Evolutionary conservation across 2,113 vertebrate genomes (phyloP).

Genomic region (Elephas maximus): DNA sequence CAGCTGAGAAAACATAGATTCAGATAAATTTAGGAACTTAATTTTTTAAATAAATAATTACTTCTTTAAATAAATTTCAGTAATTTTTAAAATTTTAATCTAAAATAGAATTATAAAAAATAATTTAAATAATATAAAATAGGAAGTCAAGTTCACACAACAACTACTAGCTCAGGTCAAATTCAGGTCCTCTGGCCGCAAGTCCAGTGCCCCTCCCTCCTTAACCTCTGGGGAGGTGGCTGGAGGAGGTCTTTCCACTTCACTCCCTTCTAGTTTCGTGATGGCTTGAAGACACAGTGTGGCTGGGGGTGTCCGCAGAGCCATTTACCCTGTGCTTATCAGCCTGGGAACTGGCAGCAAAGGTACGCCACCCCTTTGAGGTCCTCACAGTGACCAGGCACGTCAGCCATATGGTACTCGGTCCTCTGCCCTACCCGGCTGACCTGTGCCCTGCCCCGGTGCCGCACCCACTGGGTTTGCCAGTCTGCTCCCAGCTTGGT

Average conservation of each 20-base stretch:
- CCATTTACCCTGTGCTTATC: background rate
- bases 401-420: no score
- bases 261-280: background rate
- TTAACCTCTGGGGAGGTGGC: no score
- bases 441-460: background rate
- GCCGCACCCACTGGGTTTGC: background rate
- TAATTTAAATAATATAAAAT: no score
- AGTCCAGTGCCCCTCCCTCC: no score
- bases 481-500: background rate
- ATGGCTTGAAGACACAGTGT: rapidly evolving
- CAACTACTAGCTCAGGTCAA: no score
- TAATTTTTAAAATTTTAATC: no score
- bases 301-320: rapidly evolving
- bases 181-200: background rate
- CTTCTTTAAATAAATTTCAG: no score
- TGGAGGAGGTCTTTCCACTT: background rate
- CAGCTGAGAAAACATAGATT: background rate
- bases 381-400: background rate
- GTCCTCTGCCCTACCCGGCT: background rate
- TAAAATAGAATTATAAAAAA: no score
- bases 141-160: background rate
- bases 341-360: background rate
- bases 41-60: no score
- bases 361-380: background rate
- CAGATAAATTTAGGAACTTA: background rate